These are phyloP conservation scores for Heteromyza rotundicornis DNA, from an alignment of 2,888 invertebrate genomes.

Conservation along the genomic window DNA sequence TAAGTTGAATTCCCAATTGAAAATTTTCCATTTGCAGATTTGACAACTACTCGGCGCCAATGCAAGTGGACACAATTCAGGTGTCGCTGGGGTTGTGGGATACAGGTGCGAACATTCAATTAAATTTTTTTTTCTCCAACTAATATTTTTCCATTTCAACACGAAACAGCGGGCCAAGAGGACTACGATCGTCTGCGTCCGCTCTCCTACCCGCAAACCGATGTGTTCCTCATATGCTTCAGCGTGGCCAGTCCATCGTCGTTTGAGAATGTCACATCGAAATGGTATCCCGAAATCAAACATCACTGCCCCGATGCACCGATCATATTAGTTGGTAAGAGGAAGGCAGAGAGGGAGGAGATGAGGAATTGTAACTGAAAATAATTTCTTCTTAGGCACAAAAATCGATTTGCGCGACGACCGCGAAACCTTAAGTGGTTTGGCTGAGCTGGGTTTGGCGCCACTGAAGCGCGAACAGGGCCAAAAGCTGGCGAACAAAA, in stretches of 20 bases:
- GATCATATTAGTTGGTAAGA: constrained; percentile 94
- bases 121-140: too few relatives aligned
- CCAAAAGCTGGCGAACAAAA: constrained; percentile 97
- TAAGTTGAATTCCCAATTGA: constrained; percentile 1
- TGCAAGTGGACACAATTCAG: constrained; percentile 97
- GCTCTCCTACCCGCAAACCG: constrained; percentile 97
- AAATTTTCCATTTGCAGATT: constrained; percentile 67
- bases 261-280: constrained; percentile 98
- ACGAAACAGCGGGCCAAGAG: constrained; percentile 91
- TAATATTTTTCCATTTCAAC: too few relatives aligned
- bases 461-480: constrained; percentile 98
- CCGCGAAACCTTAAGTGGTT: constrained; percentile 88
- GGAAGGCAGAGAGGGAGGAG: too few relatives aligned
- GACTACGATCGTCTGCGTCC: constrained; percentile 96
- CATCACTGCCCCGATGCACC: constrained; percentile 99
- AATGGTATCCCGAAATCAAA: constrained; percentile 99
- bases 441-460: constrained; percentile 93
- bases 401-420: constrained; percentile 99
- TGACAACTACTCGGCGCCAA: constrained; percentile 98
- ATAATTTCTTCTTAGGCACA: constrained; percentile 71
- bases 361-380: neutral
- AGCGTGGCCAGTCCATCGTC: constrained; percentile 99
- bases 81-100: constrained; percentile 98
- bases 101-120: too few relatives aligned
- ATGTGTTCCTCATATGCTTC: constrained; percentile 99